Evolutionary conservation across 2,888 invertebrate genomes (phyloP), one percentile per base, ranked within the genome.

Genomic region (Hanleya hanleyi): DNA sequence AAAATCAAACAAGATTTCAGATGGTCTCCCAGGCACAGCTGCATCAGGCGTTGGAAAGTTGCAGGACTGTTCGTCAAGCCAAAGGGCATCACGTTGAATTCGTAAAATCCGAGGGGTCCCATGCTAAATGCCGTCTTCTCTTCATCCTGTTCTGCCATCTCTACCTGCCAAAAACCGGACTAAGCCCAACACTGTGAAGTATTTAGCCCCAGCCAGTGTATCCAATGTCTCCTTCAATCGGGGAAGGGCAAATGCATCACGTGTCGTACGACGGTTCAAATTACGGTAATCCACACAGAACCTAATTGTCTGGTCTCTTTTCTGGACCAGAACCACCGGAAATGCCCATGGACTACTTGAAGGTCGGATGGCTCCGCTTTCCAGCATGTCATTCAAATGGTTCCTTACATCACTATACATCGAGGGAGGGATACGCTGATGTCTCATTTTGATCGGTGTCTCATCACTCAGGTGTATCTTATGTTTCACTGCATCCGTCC

Each of bases 141-240:
- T 12, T 61, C 57, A 61, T 80, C 77, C 18, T 57, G 41, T 0
- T 70, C 70, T 12, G 9, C 41, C 41, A 41, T 41, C 9, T 9
- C 41, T 12, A 41, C 41, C 41, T 41, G 41, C 41, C 68, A 69
- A 37, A 71, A 79, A 7, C 68, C 75, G 2, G 66, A 64, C 18
- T 22, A 77, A 67, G 35, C 77, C 71, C 35, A 79, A 65, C 2
- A 75, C 76, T 6, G 61, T 50, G 61, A 75, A 77, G 36, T 41
- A 41, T 38, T 67, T 66, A 1, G 74, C 22, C n/a, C 67, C 67
- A 41, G 38, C 33, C 49, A 79, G 62, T 7, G 66, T 71, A 67
- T 79, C 75, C 26, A 78, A 74, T n/a, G 76, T 73, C 67, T 79
- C 77, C 32, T 76, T 74, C 5, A 78, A 67, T 2, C 75, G 50